These are phyloP conservation scores for Apantesis nais DNA, from an alignment of 2,888 invertebrate species.

Conservation along the genomic window DNA sequence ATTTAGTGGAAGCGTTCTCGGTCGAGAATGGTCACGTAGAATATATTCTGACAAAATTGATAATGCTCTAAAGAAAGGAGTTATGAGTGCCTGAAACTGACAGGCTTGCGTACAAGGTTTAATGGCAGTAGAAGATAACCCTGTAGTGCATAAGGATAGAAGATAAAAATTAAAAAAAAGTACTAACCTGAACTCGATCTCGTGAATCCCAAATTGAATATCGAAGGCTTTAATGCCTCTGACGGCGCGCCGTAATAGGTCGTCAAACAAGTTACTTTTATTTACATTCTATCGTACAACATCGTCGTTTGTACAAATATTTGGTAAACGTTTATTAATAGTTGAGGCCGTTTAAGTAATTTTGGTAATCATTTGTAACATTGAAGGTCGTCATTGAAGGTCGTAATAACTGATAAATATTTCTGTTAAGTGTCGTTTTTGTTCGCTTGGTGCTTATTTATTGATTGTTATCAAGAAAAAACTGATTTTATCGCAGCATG, in stretches of 20 bases:
- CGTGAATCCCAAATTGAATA: background rate
- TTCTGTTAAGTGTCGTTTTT: background rate
- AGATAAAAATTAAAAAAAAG: too few species aligned
- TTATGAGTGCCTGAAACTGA: background rate
- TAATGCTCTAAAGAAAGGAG: background rate
- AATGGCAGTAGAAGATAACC: too few species aligned
- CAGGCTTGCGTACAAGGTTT: background rate
- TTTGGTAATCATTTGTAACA: constrained; percentile 2
- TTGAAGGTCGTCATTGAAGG: background rate
- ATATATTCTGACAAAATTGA: background rate
- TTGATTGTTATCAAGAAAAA: too few species aligned
- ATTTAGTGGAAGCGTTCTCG: background rate
- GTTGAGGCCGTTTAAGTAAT: constrained; percentile 15
- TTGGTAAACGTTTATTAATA: constrained; percentile 35
- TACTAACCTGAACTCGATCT: too few species aligned
- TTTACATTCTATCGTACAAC: constrained; percentile 28
- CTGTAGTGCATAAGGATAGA: too few species aligned
- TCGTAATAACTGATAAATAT: background rate
- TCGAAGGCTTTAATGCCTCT: background rate
- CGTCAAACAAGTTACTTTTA: constrained; percentile 1
- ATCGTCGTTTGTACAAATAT: constrained; percentile 34
- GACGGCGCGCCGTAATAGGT: background rate
- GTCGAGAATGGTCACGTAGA: background rate
- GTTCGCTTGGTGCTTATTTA: too few species aligned
- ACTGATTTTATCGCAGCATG: too few species aligned